Conservation (phyloP, 1,140 invertebrate species). For the Pogonognathellus flavescens region DNA sequence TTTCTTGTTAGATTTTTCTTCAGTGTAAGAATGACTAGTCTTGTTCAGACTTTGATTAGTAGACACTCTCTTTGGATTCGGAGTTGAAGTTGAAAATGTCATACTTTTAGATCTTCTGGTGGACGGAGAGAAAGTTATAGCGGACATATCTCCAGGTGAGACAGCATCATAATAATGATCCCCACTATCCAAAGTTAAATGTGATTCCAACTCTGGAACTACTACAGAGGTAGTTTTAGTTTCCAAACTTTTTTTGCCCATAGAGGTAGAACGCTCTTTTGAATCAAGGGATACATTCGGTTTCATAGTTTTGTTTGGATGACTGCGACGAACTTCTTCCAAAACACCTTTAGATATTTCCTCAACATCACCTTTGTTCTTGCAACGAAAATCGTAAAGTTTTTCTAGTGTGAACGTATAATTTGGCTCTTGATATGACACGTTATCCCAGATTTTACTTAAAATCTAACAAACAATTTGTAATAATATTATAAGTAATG, state of each 20-base stretch:
- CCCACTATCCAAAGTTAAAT: background rate
- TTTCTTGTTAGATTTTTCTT: background rate
- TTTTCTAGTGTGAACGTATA: slow-evolving; percentile 75
- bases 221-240: too few relatives aligned
- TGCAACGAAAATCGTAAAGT: slow-evolving; percentile 77
- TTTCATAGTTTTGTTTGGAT: background rate
- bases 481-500: background rate
- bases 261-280: background rate
- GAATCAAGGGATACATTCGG: background rate
- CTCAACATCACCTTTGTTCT: slow-evolving; percentile 75
- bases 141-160: background rate
- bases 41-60: background rate
- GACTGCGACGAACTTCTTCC: slow-evolving; percentile 44
- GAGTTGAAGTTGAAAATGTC: slow-evolving; percentile 17
- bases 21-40: background rate
- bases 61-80: background rate
- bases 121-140: background rate
- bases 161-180: slow-evolving; percentile 25
- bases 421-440: slow-evolving; percentile 52
- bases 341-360: slow-evolving; percentile 58
- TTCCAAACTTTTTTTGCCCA: too few relatives aligned
- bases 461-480: slow-evolving; percentile 38
- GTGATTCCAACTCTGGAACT: too few relatives aligned
- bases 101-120: background rate
- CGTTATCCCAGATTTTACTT: slow-evolving; percentile 54